Percentiles rank a stretch among this genome's conserved stretches.
Evolutionary conservation across 2,888 invertebrate genomes (phyloP).

Genomic region (Drosophila macrothrix): DNA sequence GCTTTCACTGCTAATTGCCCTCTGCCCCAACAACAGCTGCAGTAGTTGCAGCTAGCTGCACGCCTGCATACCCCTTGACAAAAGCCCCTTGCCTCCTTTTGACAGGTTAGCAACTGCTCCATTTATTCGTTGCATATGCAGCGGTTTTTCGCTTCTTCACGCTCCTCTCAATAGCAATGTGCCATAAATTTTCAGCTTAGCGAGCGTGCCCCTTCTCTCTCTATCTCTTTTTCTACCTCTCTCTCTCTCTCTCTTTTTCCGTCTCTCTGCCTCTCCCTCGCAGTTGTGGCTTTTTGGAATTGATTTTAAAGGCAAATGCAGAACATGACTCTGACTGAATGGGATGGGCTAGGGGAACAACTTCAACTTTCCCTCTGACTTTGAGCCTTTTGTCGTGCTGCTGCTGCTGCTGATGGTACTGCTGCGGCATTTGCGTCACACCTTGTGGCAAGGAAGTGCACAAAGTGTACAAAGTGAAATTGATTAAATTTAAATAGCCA

Average conservation of each 20-base stretch:
- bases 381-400: slow-evolving; percentile 13
- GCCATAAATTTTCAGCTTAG: slow-evolving; percentile 69
- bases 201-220: slow-evolving; percentile 13
- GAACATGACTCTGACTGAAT: slow-evolving; percentile 73
- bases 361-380: not conserved
- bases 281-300: slow-evolving; percentile 34
- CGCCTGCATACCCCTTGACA: not conserved
- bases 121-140: slow-evolving; percentile 22
- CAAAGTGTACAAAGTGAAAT: not conserved
- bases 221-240: not conserved
- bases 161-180: slow-evolving; percentile 29
- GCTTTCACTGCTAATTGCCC: slow-evolving; percentile 61
- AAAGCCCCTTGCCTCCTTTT: not conserved
- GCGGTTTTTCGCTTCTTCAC: not conserved
- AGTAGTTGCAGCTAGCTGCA: not conserved
- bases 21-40: slow-evolving; percentile 24
- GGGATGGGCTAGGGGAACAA: not conserved
- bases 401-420: not conserved
- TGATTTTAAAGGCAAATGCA: slow-evolving; percentile 65
- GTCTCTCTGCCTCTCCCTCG: not conserved
- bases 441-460: slow-evolving; percentile 5
- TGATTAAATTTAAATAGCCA: not conserved
- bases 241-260: not conserved
- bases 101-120: slow-evolving; percentile 34
- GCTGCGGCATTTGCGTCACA: slow-evolving; percentile 21